Base-by-base conservation (phyloP, 2,888 invertebrate genomes). In the Magallana nippona region DNA sequence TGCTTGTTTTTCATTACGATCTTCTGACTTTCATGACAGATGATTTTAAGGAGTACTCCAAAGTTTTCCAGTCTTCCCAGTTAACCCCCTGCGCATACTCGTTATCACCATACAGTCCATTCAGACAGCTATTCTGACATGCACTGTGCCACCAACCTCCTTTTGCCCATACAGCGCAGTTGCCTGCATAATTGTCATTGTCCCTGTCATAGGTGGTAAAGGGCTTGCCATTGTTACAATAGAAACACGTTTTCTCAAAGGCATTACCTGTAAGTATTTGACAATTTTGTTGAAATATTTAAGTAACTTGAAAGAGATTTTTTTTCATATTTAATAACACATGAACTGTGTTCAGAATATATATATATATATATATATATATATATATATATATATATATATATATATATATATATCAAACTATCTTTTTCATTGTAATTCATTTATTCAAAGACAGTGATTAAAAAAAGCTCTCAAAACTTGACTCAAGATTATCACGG, bases 1-100 rank as follows among this genome's bases (percentile, higher is more conserved):
- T 44, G 44, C 44, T 44, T 44, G 44, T 8, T 44, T 44, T 5
- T 44, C 10, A 55, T 55, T 2, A n/a, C 78, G 55, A 22, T 79
- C 22, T 79, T 17, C 17, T 79, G 71, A 71, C 27, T 71, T 71
- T 71, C 71, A 71, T 71, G 27, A 27, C 5, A 3, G 71, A 32
- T 17, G 32, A 71, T 27, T 71, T 71, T 1, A 71, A 32, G 27
- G 71, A 71, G 17, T 71, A 71, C 0, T 1, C 5, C 13, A 71
- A 27, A 10, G 0, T 27, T 13, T 71, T 71, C 71, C 71, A 71
- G 10, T 22, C 15, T 1, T 71, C 27, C 71, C 71, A 71, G 71
- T 27, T 71, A 22, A 71, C 32, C 1, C 71, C 71, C 11, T 71
- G 22, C 17, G 13, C 71, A 11, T 71, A 71, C 1, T 0, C 5